Conservation (phyloP, 2,888 invertebrate genomes). For the Fragum fragum region DNA sequence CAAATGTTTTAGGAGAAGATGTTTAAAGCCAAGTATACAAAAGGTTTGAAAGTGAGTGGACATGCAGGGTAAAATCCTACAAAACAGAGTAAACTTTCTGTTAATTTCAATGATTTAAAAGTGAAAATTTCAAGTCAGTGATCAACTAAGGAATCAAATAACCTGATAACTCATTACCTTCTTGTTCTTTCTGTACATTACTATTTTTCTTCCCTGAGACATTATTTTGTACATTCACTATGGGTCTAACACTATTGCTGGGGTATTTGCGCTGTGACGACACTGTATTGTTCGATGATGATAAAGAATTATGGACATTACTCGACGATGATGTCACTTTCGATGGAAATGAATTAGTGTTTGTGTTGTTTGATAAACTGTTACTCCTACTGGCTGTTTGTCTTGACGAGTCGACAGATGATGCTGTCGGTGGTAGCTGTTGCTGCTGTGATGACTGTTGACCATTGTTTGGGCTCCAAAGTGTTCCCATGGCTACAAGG, state of each 20-base stretch:
- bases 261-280: slow-evolving; percentile 66
- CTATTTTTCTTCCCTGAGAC: slow-evolving; percentile 67
- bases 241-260: slow-evolving; percentile 69
- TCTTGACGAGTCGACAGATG: slow-evolving; percentile 66
- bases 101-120: no score
- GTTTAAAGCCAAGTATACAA: no score
- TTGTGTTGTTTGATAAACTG: slow-evolving; percentile 48
- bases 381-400: slow-evolving; percentile 43
- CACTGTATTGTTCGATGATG: slow-evolving; percentile 59
- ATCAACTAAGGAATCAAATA: no score
- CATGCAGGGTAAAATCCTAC: no score
- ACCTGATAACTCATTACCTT: slow-evolving; percentile 38
- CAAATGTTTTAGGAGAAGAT: no score
- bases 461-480: slow-evolving; percentile 78
- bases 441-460: slow-evolving; percentile 9
- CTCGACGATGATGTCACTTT: slow-evolving; percentile 49
- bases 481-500: slow-evolving; percentile 82
- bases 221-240: slow-evolving; percentile 68
- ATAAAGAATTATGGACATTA: slow-evolving; percentile 55
- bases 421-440: slow-evolving; percentile 24
- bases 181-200: slow-evolving; percentile 58
- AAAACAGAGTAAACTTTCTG: no score
- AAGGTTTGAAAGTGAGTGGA: no score
- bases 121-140: no score
- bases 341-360: slow-evolving; percentile 60